Conservation (phyloP, 2,113 vertebrate genomes). For the Danio rerio region GRCz12tu NC_133176.1:24434501-24435000, state of each 20-base stretch:
- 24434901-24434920: background rate
- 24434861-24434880: background rate
- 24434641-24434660: slow-evolving; percentile 67
- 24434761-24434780: background rate
- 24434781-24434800: background rate
- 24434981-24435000: background rate
- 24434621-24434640: slow-evolving; percentile 84
- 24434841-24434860: background rate
- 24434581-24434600: slow-evolving; percentile 80
- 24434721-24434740: background rate
- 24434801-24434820: background rate
- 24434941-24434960: slow-evolving; percentile 16
- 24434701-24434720: slow-evolving; percentile 23
- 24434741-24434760: too few species aligned
- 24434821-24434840: background rate
- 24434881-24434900: too few species aligned
- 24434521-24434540: background rate
- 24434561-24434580: slow-evolving; percentile 80
- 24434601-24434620: slow-evolving; percentile 79
- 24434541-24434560: background rate
- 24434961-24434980: background rate
- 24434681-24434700: background rate
- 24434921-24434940: background rate
- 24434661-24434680: background rate
- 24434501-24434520: background rate